These are phyloP conservation scores for Pogonus chalceus DNA, from an alignment of 1,140 invertebrate genomes.

Conservation along the genomic window DNA sequence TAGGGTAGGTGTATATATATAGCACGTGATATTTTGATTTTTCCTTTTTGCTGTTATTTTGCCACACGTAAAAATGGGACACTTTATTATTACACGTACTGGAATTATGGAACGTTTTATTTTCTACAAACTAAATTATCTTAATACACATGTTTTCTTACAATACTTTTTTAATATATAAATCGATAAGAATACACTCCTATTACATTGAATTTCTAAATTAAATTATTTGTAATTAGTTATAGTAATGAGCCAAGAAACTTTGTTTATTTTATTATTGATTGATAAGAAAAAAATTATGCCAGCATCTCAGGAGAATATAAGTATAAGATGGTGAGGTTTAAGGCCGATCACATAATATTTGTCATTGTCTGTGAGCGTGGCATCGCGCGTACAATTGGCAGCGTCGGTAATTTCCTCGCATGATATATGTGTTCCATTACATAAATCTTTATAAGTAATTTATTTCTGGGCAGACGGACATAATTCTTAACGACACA, in stretches of 20 bases:
- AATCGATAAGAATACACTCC: too few species aligned
- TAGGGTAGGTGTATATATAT: background rate
- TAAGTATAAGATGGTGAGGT: background rate
- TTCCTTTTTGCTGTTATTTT: slow-evolving; percentile 3
- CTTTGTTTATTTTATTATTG: too few species aligned
- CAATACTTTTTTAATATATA: too few species aligned
- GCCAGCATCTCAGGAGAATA: too few species aligned
- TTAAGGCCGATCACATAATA: background rate
- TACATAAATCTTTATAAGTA: slow-evolving; percentile 32
- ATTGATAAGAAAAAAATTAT: too few species aligned
- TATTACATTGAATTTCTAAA: too few species aligned
- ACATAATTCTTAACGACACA: slow-evolving; percentile 40
- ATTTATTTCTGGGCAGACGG: slow-evolving; percentile 33
- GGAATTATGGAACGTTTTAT: too few species aligned
- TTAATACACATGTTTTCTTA: too few species aligned
- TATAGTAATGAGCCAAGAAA: too few species aligned
- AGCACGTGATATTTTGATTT: background rate
- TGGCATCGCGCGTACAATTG: slow-evolving; percentile 21
- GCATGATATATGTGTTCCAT: slow-evolving; percentile 34
- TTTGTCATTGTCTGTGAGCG: slow-evolving; percentile 10
- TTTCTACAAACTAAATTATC: too few species aligned
- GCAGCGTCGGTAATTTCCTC: slow-evolving; percentile 28
- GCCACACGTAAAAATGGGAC: background rate
- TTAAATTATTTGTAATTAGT: too few species aligned
- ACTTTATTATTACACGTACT: too few species aligned